Base-by-base conservation (phyloP, 1,140 invertebrate genomes). In the Scylla paramamosain region DNA sequence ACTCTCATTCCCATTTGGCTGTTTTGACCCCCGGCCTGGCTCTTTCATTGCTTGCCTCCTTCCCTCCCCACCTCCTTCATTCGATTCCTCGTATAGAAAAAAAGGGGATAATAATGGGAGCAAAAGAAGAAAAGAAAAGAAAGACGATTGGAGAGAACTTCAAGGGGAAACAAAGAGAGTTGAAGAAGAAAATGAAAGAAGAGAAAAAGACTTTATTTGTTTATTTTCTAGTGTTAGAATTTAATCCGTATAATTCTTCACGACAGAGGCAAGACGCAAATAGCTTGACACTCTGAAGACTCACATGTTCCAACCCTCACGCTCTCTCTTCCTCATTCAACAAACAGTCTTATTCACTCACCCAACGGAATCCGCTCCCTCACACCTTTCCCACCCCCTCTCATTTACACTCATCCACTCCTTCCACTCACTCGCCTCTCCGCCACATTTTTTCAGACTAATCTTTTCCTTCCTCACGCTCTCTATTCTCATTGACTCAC, bases 31-130 rank as follows among this genome's bases (percentile, higher is more conserved):
- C 39, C 1, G n/a, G 39, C 39, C 7, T 83, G 0, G 20, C 77
- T 87, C 20, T 87, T 32, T 31, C 3, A 4, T 32, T 87, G n/a
- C 32, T 16, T 87, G 4, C 16, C 86, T 87, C 86, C 32, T 32
- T 87, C 86, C 32, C 86, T 91, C 89, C 59, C 89, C 16, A n/a
- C 28, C 89, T 52, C 39, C 59, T n/a, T 91, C 16, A 52, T n/a
- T 0, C 39, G 6, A 6, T 39, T 39, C 39, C 39, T 2, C 39
- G 1, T 39, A 39, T 39, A n/a, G 89, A 25, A 46, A 16, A 10
- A 20, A 28, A 6, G n/a, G n/a, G 48, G 46, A 88, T 88, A 16
- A 3, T 28, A 14, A 32, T 16, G 16, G 10, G 32, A 82, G 77
- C n/a, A 4, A 28, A 82, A 82, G 28, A 10, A 77, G 59, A 25